Evolutionary conservation across 2,888 invertebrate genomes (phyloP), one percentile per base, ranked within the genome.

Genomic region (Xestia xanthographa): DNA sequence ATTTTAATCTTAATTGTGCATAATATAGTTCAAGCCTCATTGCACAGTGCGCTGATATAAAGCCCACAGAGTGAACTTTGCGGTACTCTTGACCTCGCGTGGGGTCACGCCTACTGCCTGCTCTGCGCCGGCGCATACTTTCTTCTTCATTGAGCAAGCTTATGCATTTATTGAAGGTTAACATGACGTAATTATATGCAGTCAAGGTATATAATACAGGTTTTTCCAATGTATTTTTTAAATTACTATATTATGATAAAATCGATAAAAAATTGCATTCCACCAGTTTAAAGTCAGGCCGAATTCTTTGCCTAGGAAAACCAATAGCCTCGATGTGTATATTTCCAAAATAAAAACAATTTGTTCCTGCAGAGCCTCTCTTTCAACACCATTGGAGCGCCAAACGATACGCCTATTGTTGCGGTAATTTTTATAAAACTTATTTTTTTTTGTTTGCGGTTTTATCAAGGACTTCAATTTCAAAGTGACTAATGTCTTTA

Each of bases 81-180:
- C 65, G 69, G 50, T 76, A 83, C 71, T 91, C 91, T 91, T 91
- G 91, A 91, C 90, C 91, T 86, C 88, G 72, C 66, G 70, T 70
- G 66, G 70, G 79, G 80, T 82, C 84, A 80, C 87, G 72, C 75
- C 67, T 58, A 58, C 74, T 63, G 63, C n/a, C 41, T 38, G 41
- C n/a, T 41, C 66, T 80, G 86, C 86, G 83, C 82, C 38, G 29
- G 82, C 88, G 86, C 88, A 86, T 86, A 83, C 82, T 89, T 90
- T 91, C 90, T 91, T 91, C 87, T 88, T 83, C 86, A 88, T 85
- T 84, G 86, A 82, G 84, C 85, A 85, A 82, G 76, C 77, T 71
- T 70, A 69, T 81, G 71, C 69, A 67, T 45, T 58, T 63, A 74
- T 56, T 70, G 66, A 82, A 85, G 83, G 73, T 53, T 65, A 60